Evolutionary conservation across 2,888 invertebrate genomes (phyloP).

Genomic region (Ennomos erosarius): DNA sequence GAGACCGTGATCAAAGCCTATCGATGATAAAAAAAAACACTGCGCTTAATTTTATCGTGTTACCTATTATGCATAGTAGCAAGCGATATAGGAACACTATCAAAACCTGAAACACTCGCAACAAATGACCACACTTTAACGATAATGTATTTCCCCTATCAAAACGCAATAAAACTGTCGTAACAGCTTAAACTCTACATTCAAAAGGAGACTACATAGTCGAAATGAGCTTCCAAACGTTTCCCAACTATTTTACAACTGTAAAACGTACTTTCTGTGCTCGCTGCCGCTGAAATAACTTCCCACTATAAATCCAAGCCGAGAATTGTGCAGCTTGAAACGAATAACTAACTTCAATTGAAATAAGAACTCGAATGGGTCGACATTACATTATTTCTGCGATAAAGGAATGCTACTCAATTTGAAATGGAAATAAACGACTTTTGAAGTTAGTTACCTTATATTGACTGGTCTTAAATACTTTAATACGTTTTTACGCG

Average conservation of each 20-base stretch:
- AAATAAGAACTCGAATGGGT: conserved; percentile 58
- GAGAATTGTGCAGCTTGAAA: conserved; percentile 55
- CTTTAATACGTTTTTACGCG: too few relatives aligned
- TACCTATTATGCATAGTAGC: too few relatives aligned
- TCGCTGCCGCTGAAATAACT: conserved; percentile 53
- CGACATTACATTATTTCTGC: conserved; percentile 54
- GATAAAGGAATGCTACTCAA: conserved; percentile 43
- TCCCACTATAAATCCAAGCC: conserved; percentile 57
- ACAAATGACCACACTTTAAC: too few relatives aligned
- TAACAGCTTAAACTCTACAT: conserved; percentile 14
- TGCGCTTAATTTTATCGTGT: too few relatives aligned
- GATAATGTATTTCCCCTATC: neutral
- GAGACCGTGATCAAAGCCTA: too few relatives aligned
- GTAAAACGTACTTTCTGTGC: conserved; percentile 35
- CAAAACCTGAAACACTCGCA: too few relatives aligned
- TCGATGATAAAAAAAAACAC: too few relatives aligned
- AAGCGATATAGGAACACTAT: too few relatives aligned
- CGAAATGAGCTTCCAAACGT: conserved; percentile 15
- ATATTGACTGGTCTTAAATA: too few relatives aligned
- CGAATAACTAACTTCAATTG: conserved; percentile 62
- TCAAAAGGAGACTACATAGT: conserved; percentile 17
- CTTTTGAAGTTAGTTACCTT: too few relatives aligned
- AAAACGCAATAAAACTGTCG: conserved; percentile 7
- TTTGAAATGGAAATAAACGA: conserved; percentile 20
- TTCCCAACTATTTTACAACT: conserved; percentile 20